Evolutionary conservation across 1,140 invertebrate genomes (phyloP).

Genomic region (Stenopsyche tienmushanensis): DNA sequence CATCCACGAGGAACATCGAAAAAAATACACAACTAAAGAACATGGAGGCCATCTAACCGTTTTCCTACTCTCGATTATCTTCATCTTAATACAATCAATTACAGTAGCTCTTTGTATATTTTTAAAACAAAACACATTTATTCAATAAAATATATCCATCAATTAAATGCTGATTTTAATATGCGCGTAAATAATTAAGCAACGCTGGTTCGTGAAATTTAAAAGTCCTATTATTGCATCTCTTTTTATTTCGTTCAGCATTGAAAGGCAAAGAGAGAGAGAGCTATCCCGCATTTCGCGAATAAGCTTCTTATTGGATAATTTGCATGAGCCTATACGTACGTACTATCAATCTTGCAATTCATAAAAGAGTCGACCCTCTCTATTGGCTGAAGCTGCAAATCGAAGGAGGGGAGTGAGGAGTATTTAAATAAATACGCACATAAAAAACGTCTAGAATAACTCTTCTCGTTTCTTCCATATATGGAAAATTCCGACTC

Average conservation of each 20-base stretch:
- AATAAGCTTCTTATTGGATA: conserved; percentile 26
- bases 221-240: too few species aligned
- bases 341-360: too few species aligned
- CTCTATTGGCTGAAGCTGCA: background rate
- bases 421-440: too few species aligned
- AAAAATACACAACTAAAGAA: background rate
- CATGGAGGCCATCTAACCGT: background rate
- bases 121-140: too few species aligned
- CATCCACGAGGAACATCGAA: conserved; percentile 8
- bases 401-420: background rate
- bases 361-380: too few species aligned
- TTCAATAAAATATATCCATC: too few species aligned
- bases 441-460: background rate
- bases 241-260: background rate
- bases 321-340: conserved; percentile 11
- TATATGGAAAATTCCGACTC: background rate
- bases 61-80: background rate
- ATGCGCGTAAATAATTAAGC: background rate
- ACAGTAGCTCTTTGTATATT: background rate
- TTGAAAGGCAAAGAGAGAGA: background rate
- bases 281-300: background rate
- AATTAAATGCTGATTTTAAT: too few species aligned
- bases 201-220: too few species aligned
- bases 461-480: background rate
- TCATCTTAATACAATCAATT: background rate